Evolutionary conservation across 2,113 vertebrate species (phyloP).

Genomic region (Silurus meridionalis): DNA sequence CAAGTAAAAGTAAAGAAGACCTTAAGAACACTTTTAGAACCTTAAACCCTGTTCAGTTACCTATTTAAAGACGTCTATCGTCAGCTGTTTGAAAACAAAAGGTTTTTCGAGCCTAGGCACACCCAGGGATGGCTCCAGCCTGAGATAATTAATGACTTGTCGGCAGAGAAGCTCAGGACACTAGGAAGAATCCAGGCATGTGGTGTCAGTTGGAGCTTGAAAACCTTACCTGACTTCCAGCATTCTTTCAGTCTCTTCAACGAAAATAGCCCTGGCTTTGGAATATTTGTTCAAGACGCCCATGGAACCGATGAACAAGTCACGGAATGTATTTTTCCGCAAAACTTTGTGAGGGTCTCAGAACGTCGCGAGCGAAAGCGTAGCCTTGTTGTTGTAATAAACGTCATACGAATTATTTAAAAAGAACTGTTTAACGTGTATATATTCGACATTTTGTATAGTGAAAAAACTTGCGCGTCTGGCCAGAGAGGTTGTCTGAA

Average conservation of each 20-base stretch:
- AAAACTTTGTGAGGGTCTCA: background rate
- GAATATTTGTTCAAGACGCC: slow-evolving; percentile 46
- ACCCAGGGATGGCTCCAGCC: slow-evolving; percentile 61
- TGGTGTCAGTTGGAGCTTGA: slow-evolving; percentile 53
- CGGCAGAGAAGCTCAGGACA: slow-evolving; percentile 59
- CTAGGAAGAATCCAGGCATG: slow-evolving; percentile 60
- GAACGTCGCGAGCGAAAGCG: background rate
- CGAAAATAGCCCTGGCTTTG: slow-evolving; percentile 42
- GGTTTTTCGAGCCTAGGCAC: slow-evolving; percentile 59
- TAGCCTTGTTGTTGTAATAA: slow-evolving; percentile 17
- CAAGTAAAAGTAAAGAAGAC: slow-evolving; percentile 2
- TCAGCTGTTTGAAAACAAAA: slow-evolving; percentile 56
- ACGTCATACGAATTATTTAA: background rate
- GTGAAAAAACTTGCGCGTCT: background rate
- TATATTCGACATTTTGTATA: background rate
- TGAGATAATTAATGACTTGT: slow-evolving; percentile 77
- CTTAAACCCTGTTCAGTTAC: slow-evolving; percentile 57
- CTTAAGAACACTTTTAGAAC: slow-evolving; percentile 4
- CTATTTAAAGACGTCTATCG: slow-evolving; percentile 65
- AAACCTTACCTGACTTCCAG: slow-evolving; percentile 77
- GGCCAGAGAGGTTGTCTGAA: background rate
- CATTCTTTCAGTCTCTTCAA: slow-evolving; percentile 52
- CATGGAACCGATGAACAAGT: slow-evolving; percentile 37
- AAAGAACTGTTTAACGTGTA: background rate
- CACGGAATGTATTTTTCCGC: slow-evolving; percentile 26